These are phyloP conservation scores for Patella vulgata DNA, from an alignment of 1,140 invertebrate species.

Conservation along the genomic window DNA sequence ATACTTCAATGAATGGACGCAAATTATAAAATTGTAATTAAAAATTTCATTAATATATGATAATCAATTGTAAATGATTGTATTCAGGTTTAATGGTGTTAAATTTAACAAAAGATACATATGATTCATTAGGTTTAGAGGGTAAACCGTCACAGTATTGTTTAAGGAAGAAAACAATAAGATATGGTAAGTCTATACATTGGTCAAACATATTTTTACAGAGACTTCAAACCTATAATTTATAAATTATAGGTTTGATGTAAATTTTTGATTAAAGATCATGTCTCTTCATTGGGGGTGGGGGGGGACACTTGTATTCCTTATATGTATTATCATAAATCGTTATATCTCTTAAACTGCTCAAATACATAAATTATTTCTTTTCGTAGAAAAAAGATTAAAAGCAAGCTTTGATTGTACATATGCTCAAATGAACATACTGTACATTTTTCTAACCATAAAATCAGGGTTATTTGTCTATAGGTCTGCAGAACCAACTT, in stretches of 20 bases:
- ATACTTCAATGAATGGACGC: neutral
- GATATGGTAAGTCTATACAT: slow-evolving; percentile 43
- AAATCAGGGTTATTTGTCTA: no score
- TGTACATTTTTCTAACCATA: no score
- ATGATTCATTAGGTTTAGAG: slow-evolving; percentile 50
- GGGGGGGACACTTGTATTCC: neutral
- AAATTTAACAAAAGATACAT: slow-evolving; percentile 55
- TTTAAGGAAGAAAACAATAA: slow-evolving; percentile 28
- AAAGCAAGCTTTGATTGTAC: no score
- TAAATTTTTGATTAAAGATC: neutral
- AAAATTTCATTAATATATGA: neutral
- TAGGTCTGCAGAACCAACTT: no score
- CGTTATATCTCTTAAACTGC: neutral
- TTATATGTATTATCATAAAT: neutral
- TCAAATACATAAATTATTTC: no score
- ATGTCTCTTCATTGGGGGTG: neutral
- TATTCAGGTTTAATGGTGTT: slow-evolving; percentile 49
- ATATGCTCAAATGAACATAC: no score
- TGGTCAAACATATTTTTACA: neutral
- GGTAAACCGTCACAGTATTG: slow-evolving; percentile 44
- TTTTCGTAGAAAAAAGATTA: no score
- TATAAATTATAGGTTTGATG: neutral
- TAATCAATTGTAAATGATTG: neutral
- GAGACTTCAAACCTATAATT: neutral
- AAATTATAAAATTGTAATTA: neutral